Evolutionary conservation across 1,140 invertebrate genomes (phyloP).

Genomic region (Asobara japonica): DNA sequence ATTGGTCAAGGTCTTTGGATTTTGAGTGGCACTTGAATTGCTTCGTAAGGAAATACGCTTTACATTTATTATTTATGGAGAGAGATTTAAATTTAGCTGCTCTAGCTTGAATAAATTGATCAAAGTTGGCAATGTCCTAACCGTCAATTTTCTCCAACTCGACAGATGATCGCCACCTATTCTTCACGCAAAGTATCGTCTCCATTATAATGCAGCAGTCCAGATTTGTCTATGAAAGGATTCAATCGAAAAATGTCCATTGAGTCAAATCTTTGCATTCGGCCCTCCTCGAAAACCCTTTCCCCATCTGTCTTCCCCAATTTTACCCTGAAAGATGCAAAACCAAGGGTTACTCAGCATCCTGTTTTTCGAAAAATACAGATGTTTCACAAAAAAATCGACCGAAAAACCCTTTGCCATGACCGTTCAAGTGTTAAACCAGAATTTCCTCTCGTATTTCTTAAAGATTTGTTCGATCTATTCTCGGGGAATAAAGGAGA

Average conservation of each 20-base stretch:
- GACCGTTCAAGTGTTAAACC: conserved; percentile 50
- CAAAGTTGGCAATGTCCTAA: background rate
- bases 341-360: background rate
- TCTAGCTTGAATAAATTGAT: background rate
- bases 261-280: conserved; percentile 27
- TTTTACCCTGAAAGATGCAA: conserved; percentile 1
- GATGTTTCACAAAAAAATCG: conserved; percentile 44
- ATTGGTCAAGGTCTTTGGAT: no score
- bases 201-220: background rate
- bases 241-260: conserved; percentile 27
- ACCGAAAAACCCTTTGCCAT: conserved; percentile 29
- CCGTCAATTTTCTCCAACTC: background rate
- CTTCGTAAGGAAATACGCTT: no score
- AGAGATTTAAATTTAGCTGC: background rate
- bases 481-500: conserved; percentile 14
- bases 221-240: conserved; percentile 24
- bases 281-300: conserved; percentile 41
- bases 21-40: no score
- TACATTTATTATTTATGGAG: background rate
- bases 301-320: conserved; percentile 54
- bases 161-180: background rate
- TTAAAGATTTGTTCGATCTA: conserved; percentile 29
- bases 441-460: conserved; percentile 9
- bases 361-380: conserved; percentile 52
- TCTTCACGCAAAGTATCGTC: background rate